Evolutionary conservation across 92 coral and sea anemone species (phyloP), one percentile per base, ranked within the genome.

Genomic region (Anthopleura xanthogrammica): DNA sequence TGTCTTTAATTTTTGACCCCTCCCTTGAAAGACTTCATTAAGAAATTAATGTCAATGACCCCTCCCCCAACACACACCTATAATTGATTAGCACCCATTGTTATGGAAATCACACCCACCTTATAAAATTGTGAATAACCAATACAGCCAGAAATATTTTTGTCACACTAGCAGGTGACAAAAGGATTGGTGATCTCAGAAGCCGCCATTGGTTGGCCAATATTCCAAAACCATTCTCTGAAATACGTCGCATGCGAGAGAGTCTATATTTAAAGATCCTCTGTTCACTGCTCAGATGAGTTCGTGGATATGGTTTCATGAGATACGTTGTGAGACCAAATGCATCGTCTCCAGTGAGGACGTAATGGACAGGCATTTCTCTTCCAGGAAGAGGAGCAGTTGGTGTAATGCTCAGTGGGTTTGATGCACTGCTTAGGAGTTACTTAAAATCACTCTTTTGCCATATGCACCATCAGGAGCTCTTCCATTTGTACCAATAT

Each of bases 181-280:
- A 3, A 3, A 58, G 16, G 12, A 58, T 58, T 6, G 19, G 3
- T 3, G 8, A 6, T 48, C 84, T 79, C 14, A 85, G 52, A 13
- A 85, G 48, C 78, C 82, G 29, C 84, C 72, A 85, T 82, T 55
- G 77, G 79, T 73, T 78, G 60, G 78, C 88, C 20, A 78, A 48
- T 16, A 85, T 79, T 24, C 84, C 88, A 79, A 85, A 79, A 12
- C 68, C 88, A 79, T 85, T 79, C 42, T 85, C 79, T 1, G 74
- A 79, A 9, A 85, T 85, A 24, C 84, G 43, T 64, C 88, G 79
- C 72, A 78, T 85, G 13, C 88, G 52, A 3, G 79, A 79, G 7
- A 85, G 54, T 20, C 84, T 72, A 14, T 86, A 86, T 16, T 86
- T 86, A 29, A 73, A 86, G 17, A 66, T n/a, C 14, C 88, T 14